Conservation (phyloP, 2,113 vertebrate genomes). For the Equus przewalskii region DNA sequence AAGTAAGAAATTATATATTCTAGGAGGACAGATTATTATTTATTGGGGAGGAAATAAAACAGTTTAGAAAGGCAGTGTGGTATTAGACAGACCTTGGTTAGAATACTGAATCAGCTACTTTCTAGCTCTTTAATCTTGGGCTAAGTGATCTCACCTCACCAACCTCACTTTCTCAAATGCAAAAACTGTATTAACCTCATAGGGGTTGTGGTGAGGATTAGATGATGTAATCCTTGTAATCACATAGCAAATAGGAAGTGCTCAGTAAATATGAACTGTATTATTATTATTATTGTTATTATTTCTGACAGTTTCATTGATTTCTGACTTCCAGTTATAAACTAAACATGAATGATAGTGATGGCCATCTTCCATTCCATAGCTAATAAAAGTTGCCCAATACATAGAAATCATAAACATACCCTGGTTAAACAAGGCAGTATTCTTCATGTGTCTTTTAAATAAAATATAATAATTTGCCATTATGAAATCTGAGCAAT, state of each 20-base stretch:
- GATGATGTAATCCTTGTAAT: neutral
- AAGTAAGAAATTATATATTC: conserved; percentile 15
- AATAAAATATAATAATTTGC: neutral
- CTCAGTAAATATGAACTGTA: neutral
- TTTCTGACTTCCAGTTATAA: neutral
- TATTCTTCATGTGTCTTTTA: conserved; percentile 32
- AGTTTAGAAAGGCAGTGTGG: neutral
- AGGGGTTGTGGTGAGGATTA: neutral
- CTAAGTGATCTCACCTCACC: neutral
- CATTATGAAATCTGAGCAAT: conserved; percentile 23
- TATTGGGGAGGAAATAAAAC: neutral
- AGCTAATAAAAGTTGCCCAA: neutral
- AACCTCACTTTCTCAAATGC: neutral
- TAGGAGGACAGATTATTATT: neutral
- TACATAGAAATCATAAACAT: neutral
- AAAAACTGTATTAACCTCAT: neutral
- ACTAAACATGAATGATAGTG: neutral
- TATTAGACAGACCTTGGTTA: neutral
- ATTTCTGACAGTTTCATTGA: neutral
- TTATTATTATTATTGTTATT: neutral
- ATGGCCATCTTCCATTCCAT: neutral
- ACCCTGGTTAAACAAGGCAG: neutral
- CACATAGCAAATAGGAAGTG: neutral
- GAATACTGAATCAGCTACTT: neutral
- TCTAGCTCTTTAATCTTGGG: neutral